Percentiles rank a stretch among this genome's conserved stretches.
These are phyloP conservation scores for Calliopsis andreniformis DNA, from an alignment of 1,140 invertebrate genomes.

Conservation along the genomic window DNA sequence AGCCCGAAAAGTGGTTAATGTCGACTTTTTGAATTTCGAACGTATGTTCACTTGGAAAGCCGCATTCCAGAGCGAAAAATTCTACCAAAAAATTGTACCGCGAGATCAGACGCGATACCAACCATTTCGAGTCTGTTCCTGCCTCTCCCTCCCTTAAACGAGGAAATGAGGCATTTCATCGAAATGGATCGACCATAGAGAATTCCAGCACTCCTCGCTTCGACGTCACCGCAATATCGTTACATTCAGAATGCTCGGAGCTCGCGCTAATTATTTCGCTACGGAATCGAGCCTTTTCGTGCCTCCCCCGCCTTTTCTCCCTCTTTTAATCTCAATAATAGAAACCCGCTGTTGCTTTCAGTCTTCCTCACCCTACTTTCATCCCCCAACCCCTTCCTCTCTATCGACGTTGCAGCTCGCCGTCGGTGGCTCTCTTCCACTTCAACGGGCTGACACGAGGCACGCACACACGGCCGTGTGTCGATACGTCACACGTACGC, in stretches of 20 bases:
- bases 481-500: too few species aligned
- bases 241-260: background rate
- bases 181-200: conserved; percentile 1
- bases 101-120: background rate
- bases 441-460: background rate
- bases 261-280: conserved; percentile 26
- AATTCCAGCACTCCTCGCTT: background rate
- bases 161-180: conserved; percentile 6
- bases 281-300: conserved; percentile 6
- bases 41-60: too few species aligned
- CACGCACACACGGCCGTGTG: too few species aligned
- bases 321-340: conserved; percentile 26
- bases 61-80: too few species aligned
- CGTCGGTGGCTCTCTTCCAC: conserved; percentile 11
- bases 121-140: background rate
- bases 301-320: background rate
- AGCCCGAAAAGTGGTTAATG: too few species aligned
- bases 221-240: background rate
- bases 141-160: background rate
- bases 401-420: conserved; percentile 4
- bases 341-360: conserved; percentile 35
- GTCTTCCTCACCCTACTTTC: conserved; percentile 38
- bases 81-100: too few species aligned
- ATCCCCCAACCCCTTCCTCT: background rate
- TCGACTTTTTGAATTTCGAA: too few species aligned